phyloP scores from a whole-genome alignment of 2,888 invertebrate species.

The Tetramorium bicarinatum region DNA sequence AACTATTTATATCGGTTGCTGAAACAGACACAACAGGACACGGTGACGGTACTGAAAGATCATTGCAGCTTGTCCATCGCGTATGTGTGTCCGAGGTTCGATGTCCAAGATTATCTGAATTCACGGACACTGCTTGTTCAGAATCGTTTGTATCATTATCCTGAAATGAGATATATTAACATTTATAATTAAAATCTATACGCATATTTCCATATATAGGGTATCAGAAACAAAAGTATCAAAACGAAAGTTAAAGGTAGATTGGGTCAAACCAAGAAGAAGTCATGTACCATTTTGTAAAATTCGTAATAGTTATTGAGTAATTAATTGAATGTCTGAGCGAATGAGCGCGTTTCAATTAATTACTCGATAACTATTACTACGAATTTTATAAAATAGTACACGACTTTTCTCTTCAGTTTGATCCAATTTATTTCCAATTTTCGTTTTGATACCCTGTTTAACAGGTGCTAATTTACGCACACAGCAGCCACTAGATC shows the following conservation, averaged over 20 bases:
- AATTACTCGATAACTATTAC: too few species aligned
- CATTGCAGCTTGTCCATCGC: constrained; percentile 85
- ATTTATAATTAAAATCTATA: neutral
- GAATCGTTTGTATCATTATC: constrained; percentile 83
- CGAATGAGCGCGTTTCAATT: too few species aligned
- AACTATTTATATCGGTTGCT: constrained; percentile 87
- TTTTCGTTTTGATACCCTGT: too few species aligned
- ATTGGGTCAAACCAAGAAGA: too few species aligned
- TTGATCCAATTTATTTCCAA: too few species aligned
- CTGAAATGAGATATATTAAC: constrained; percentile 67
- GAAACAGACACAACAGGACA: constrained; percentile 84
- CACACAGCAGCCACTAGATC: constrained; percentile 82
- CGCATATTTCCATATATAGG: neutral
- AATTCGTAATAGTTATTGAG: too few species aligned
- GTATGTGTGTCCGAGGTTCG: constrained; percentile 81
- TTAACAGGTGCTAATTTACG: constrained; percentile 60
- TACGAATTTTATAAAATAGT: too few species aligned
- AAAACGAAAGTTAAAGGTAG: too few species aligned
- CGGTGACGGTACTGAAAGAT: constrained; percentile 82
- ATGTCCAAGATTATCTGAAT: constrained; percentile 77
- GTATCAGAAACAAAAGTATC: too few species aligned
- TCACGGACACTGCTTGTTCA: constrained; percentile 83
- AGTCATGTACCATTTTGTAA: too few species aligned
- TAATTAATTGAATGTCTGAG: too few species aligned
- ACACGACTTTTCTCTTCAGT: too few species aligned